Base-by-base conservation (phyloP, 2,113 vertebrate species). In the Sylvicapra grimmia region DNA sequence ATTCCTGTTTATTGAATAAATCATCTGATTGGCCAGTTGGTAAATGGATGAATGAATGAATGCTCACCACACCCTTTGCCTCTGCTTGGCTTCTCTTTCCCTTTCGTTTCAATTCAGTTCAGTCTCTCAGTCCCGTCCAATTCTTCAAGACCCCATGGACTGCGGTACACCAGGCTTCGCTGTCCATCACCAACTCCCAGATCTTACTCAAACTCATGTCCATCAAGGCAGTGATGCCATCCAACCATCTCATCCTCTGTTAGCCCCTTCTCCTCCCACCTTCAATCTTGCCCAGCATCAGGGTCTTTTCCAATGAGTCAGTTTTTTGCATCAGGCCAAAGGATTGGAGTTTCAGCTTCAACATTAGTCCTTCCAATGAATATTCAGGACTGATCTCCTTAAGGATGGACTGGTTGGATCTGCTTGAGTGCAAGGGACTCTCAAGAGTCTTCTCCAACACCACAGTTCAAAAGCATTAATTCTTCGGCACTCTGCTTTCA, bases 61-160 rank as follows among this genome's bases (percentile, higher is more conserved):
- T 4, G 4, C 1, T 5, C 9, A 3, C 21, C 19, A 13, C 2
- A 19, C 2, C 40, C 16, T 31, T 49, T 4, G 40, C 9, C 21
- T 68, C 29, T 40, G 31, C 8, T 68, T 25, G 4, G 31, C n/a
- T 29, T 56, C 53, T 54, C 63, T 33, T 79, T 29, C n/a, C 2
- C 4, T 19, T 31, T 40, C 36, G 23, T 21, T 40, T 75, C 19
- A 40, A 12, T 72, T 72, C 11, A 23, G 36, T 40, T 23, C 19
- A 40, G n/a, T 36, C n/a, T 12, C n/a, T 36, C 65, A 36, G 68
- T 12, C n/a, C 9, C 40, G n/a, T 72, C 68, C n/a, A 11, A 3
- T 40, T 72, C n/a, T 40, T 40, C 0, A 0, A 40, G 10, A 72
- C 19, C 19, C 19, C 19, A 72, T 40, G n/a, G n/a, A 40, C 5